Base-by-base conservation (phyloP, 1,140 invertebrate genomes). In the Nixonia krombeini region DNA sequence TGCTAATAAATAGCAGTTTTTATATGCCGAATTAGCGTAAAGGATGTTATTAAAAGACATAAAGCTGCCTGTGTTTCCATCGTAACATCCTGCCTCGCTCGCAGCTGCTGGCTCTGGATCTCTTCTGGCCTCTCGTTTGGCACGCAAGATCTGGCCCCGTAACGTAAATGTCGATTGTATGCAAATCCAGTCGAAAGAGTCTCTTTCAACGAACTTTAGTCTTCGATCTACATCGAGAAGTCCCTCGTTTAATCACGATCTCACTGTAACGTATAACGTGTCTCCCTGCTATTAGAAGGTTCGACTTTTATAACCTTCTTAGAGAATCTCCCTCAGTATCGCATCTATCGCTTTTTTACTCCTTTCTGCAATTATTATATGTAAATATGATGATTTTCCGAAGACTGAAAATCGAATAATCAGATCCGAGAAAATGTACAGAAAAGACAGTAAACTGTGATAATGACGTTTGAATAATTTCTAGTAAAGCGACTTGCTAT, bases 91-190 rank as follows among this genome's bases (percentile, higher is more conserved):
- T 25, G 40, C 49, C 40, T 45, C 56, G 47, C 16, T 37, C 21
- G 13, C 10, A 52, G 41, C 16, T 18, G 25, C 15, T 17, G 23
- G 35, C 13, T 18, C n/a, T n/a, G n/a, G n/a, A 12, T 21, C n/a
- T 58, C 25, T 10, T 42, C 44, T 49, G 52, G 57, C 50, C 57
- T 57, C 53, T 62, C 52, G 52, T 70, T 70, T 66, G 63, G 66
- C 59, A 67, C 73, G 65, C 66, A 62, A 74, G 65, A 78, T 72
- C 74, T 72, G 57, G 70, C 63, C 53, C 35, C 51, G 50, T 44
- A 53, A 42, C 53, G 55, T 33, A 65, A 73, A 73, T 58, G 67
- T 70, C 77, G 75, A 79, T 79, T 79, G 74, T 79, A 79, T 79
- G 77, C 74, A 75, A 79, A 79, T 79, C 52, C 57, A 41, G 42